A percentile compares a stretch with the other conserved stretches of the same genome.
These are phyloP conservation scores for Philereme transversata DNA, from an alignment of 2,888 invertebrate genomes.

Conservation along the genomic window DNA sequence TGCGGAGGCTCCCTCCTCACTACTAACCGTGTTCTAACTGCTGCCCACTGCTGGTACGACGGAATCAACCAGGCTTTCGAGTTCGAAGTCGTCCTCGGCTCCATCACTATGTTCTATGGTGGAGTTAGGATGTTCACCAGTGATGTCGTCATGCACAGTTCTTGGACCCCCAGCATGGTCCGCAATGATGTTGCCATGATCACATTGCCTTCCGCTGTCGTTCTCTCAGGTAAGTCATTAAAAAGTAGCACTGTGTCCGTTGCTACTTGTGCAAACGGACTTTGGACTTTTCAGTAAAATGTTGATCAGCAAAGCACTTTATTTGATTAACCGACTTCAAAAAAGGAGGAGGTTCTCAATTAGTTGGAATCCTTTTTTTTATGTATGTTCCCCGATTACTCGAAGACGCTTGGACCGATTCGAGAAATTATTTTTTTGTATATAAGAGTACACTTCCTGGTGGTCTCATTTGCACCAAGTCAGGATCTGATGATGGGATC, in stretches of 20 bases:
- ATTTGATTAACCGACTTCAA: too few relatives aligned
- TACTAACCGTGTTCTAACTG: constrained; percentile 43
- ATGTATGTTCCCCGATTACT: too few relatives aligned
- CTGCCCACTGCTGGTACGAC: constrained; percentile 62
- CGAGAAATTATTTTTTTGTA: too few relatives aligned
- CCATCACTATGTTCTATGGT: constrained; percentile 52
- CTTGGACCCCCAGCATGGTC: constrained; percentile 47
- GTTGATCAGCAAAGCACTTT: too few relatives aligned
- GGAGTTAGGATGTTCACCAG: constrained; percentile 50
- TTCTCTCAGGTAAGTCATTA: constrained; percentile 44
- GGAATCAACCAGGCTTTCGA: constrained; percentile 52
- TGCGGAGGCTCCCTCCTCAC: constrained; percentile 59
- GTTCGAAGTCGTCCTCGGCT: constrained; percentile 59
- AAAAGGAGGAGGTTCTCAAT: too few relatives aligned
- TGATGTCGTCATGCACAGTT: constrained; percentile 49
- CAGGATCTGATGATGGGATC: too few relatives aligned
- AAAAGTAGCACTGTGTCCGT: too few relatives aligned
- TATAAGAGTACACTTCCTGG: too few relatives aligned
- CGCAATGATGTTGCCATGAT: constrained; percentile 60
- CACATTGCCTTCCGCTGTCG: constrained; percentile 32
- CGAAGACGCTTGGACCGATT: too few relatives aligned
- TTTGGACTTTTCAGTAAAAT: too few relatives aligned
- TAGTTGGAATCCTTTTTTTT: too few relatives aligned
- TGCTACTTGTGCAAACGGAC: background rate
- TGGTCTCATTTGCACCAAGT: too few relatives aligned